Percentiles rank a stretch among this genome's conserved stretches.
Evolutionary conservation across 2,888 invertebrate species (phyloP).

Genomic region (Choreutis nemorana): DNA sequence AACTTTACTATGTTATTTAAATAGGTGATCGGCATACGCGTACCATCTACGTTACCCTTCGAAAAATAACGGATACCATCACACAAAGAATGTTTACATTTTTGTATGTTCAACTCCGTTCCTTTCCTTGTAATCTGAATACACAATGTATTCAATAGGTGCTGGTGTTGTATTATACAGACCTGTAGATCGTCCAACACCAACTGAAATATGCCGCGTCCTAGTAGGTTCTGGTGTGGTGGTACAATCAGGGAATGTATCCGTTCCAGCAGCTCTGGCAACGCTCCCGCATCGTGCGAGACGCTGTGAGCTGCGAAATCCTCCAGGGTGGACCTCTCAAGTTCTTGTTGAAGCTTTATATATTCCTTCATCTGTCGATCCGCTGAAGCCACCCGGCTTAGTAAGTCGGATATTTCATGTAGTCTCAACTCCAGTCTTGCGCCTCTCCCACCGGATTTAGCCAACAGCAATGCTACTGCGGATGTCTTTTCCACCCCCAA

Average conservation of each 20-base stretch:
- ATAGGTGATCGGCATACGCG: too few relatives aligned
- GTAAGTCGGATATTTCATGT: conserved; percentile 68
- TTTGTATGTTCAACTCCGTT: too few relatives aligned
- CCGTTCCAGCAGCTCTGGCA: conserved; percentile 71
- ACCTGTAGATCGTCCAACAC: conserved; percentile 45
- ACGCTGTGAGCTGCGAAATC: conserved; percentile 76
- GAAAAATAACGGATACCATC: too few relatives aligned
- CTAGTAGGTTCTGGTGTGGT: conserved; percentile 40
- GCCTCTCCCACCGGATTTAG: conserved; percentile 37
- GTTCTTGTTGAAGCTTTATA: conserved; percentile 50
- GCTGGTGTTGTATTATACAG: too few relatives aligned
- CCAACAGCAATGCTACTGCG: conserved; percentile 32
- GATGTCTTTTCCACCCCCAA: conserved; percentile 30
- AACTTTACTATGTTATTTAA: too few relatives aligned
- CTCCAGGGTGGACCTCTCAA: conserved; percentile 72
- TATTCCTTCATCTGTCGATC: conserved; percentile 69
- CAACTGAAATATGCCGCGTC: conserved; percentile 49
- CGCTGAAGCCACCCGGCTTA: conserved; percentile 66
- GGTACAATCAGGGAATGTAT: conserved; percentile 71
- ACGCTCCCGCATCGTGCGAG: conserved; percentile 70
- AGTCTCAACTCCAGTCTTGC: conserved; percentile 67
- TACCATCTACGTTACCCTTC: too few relatives aligned
- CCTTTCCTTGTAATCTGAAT: too few relatives aligned
- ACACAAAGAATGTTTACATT: too few relatives aligned
- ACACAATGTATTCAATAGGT: too few relatives aligned